A percentile compares a stretch with the other conserved stretches of the same genome.
phyloP scores from a whole-genome alignment of 2,888 invertebrate species.

The Asteroscopus sphinx region DNA sequence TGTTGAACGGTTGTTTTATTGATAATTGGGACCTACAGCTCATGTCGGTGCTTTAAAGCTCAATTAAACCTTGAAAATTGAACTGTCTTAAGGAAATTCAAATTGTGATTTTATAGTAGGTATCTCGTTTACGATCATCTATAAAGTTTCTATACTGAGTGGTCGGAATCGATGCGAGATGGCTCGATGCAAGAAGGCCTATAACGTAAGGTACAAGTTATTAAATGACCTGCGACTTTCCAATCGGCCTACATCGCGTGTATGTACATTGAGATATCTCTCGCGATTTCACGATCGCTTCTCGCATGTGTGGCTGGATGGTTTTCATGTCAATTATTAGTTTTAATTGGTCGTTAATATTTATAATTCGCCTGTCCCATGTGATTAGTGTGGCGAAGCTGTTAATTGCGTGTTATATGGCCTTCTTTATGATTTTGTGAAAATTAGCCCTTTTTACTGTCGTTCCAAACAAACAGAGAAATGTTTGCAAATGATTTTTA shows the following conservation, averaged over 20 bases:
- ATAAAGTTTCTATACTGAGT: constrained; percentile 62
- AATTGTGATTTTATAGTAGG: constrained; percentile 70
- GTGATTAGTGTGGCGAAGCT: constrained; percentile 32
- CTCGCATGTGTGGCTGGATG: constrained; percentile 42
- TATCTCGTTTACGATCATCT: constrained; percentile 69
- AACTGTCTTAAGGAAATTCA: constrained; percentile 74
- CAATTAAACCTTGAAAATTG: constrained; percentile 80
- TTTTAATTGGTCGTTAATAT: constrained; percentile 59
- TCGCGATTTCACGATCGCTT: constrained; percentile 56
- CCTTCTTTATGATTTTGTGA: constrained; percentile 24
- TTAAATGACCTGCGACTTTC: constrained; percentile 56
- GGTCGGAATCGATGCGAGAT: constrained; percentile 25
- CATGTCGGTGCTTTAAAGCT: constrained; percentile 69
- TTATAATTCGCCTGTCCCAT: constrained; percentile 46
- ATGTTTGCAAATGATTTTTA: constrained; percentile 8
- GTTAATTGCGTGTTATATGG: constrained; percentile 46
- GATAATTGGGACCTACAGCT: constrained; percentile 71
- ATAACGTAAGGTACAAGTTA: constrained; percentile 43
- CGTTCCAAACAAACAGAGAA: constrained; percentile 3
- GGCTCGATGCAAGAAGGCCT: constrained; percentile 27
- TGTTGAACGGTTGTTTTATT: constrained; percentile 71
- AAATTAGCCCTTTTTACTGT: constrained; percentile 14
- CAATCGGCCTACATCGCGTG: constrained; percentile 51
- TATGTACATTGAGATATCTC: constrained; percentile 55
- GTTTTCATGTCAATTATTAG: constrained; percentile 55